Percentiles rank a stretch among this genome's conserved stretches.
phyloP scores from a whole-genome alignment of 2,888 invertebrate species.

The Stratiomys singularior region DNA sequence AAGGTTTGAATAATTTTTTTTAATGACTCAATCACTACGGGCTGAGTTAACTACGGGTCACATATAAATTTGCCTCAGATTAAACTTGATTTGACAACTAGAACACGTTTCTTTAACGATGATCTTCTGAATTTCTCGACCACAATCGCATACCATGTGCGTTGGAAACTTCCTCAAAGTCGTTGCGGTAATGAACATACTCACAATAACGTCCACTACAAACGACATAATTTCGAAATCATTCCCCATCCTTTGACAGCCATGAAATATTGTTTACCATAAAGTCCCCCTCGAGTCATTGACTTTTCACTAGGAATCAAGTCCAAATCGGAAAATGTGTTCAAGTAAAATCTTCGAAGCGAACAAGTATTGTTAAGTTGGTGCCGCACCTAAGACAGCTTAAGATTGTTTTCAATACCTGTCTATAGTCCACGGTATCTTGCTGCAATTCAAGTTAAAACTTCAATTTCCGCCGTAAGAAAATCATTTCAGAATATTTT shows the following conservation, averaged over 20 bases:
- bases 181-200: too few species aligned
- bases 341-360: not conserved
- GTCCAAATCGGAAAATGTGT: not conserved
- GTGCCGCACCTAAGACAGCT: conserved; percentile 9
- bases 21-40: too few species aligned
- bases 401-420: not conserved
- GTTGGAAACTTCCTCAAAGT: too few species aligned
- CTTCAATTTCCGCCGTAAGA: conserved; percentile 1
- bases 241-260: not conserved
- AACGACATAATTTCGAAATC: not conserved
- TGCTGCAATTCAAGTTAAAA: not conserved
- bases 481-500: not conserved
- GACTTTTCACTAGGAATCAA: conserved; percentile 7
- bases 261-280: not conserved
- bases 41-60: too few species aligned
- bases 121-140: too few species aligned
- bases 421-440: not conserved
- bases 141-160: too few species aligned
- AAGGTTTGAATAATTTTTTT: too few species aligned
- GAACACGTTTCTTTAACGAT: too few species aligned
- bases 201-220: too few species aligned
- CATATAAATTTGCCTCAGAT: too few species aligned
- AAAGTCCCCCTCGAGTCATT: not conserved
- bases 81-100: too few species aligned
- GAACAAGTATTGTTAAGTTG: conserved; percentile 36